Base-by-base conservation (phyloP, 2,888 invertebrate genomes). In the Bedellia somnulentella region DNA sequence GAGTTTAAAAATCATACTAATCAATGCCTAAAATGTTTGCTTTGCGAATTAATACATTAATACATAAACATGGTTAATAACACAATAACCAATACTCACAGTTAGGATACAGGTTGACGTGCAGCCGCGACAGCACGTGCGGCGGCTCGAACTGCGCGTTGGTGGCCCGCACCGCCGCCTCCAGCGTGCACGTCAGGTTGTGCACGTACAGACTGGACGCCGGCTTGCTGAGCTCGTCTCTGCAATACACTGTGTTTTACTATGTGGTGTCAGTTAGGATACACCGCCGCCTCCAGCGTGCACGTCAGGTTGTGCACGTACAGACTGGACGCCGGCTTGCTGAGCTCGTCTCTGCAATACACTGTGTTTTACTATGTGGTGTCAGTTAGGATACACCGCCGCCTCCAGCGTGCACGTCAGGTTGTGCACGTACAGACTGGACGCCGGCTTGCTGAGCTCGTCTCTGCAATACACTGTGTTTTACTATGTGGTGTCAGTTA, bases 131-230 rank as follows among this genome's bases (percentile, higher is more conserved):
- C 9, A 96, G 78, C 29, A 96, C 91, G 56, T 96, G 95, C 21
- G 86, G 83, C 52, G 93, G 92, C 53, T 96, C 95, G 60, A 85
- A 92, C 67, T 95, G 94, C 9, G 95, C 93, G 66, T 94, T 95
- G 9, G 96, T 97, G 15, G 90, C 89, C 43, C 94, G 81, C 46
- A 93, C 83, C 5, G 93, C 91, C 15, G 88, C 85, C 55, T 92
- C 92, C 53, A 93, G 67, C 49, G 92, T 88, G 33, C 86, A 85
- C 32, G 88, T 86, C 40, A 97, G 78, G 52, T 93, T 93, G 63
- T 95, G 94, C 8, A 89, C 85, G 64, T 90, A 92, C 30, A 97
- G 77, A 15, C 88, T 86, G 41, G 83, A 81, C 12, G 93, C 95
- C 1, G 89, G 87, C 63, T 93, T 92, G 46, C 86, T 87, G 38